These are phyloP conservation scores for Esox niger DNA, from an alignment of 2,113 vertebrate genomes.

Conservation along the genomic window DNA sequence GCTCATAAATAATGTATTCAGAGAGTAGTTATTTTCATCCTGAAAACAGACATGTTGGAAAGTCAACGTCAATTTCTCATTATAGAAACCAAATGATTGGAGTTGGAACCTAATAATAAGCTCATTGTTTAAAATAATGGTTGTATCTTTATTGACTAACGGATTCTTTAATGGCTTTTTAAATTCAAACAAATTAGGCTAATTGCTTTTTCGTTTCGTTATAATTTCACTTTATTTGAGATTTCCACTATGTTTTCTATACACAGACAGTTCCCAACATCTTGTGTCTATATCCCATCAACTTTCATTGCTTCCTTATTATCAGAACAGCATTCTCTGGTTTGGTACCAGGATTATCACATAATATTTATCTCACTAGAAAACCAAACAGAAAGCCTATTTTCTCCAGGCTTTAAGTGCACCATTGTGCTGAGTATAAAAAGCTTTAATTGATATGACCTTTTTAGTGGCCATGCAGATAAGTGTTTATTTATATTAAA, in stretches of 20 bases:
- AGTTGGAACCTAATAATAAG: background rate
- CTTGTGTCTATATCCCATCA: background rate
- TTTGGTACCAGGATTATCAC: background rate
- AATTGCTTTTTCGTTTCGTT: slow-evolving; percentile 49
- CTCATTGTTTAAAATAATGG: background rate
- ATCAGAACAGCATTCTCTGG: background rate
- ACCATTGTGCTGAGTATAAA: background rate
- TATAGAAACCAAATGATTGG: background rate
- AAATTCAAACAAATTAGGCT: slow-evolving; percentile 49
- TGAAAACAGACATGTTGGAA: background rate
- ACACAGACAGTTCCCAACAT: background rate
- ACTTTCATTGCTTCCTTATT: background rate
- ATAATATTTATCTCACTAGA: slow-evolving; percentile 4
- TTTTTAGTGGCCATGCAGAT: slow-evolving; percentile 1
- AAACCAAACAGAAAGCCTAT: background rate
- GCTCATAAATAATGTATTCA: slow-evolving; percentile 1
- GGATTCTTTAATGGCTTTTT: slow-evolving; percentile 49
- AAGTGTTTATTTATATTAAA: background rate
- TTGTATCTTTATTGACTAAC: background rate
- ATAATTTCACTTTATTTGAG: slow-evolving; percentile 4
- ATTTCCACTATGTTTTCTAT: background rate
- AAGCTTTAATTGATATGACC: background rate
- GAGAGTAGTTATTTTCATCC: background rate
- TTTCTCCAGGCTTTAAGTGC: background rate
- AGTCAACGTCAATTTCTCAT: background rate